These are phyloP conservation scores for Tromatobia lineatoria DNA, from an alignment of 2,888 invertebrate species.

Conservation along the genomic window DNA sequence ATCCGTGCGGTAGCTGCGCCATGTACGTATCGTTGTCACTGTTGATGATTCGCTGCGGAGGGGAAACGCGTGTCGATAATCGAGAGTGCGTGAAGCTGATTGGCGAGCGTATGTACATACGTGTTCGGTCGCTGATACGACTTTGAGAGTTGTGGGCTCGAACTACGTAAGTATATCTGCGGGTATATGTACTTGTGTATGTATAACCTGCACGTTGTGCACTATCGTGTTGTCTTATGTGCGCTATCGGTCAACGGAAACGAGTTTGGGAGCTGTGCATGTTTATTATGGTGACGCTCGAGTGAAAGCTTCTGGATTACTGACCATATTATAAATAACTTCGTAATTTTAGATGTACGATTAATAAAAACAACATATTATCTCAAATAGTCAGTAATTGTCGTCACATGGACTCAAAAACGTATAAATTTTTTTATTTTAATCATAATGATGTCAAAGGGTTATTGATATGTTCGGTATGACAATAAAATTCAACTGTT, in stretches of 20 bases:
- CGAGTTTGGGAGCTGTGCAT: constrained; percentile 8
- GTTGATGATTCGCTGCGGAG: constrained; percentile 50
- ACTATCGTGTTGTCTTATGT: background rate
- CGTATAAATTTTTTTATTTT: too few relatives aligned
- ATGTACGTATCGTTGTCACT: constrained; percentile 37
- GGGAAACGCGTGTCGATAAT: constrained; percentile 62
- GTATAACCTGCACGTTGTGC: constrained; percentile 3
- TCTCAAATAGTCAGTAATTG: too few relatives aligned
- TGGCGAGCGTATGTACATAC: constrained; percentile 5
- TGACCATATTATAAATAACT: background rate
- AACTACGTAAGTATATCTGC: background rate
- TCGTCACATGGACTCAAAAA: too few relatives aligned
- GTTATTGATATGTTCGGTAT: too few relatives aligned
- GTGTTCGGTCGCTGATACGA: constrained; percentile 39
- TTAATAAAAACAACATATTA: background rate
- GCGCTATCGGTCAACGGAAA: constrained; percentile 27
- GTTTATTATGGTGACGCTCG: background rate
- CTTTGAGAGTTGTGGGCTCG: constrained; percentile 3
- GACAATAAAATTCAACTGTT: too few relatives aligned
- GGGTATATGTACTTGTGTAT: background rate
- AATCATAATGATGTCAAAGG: too few relatives aligned
- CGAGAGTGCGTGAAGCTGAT: constrained; percentile 41
- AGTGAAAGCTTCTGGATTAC: background rate
- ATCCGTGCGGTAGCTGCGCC: constrained; percentile 55
- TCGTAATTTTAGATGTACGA: background rate